Conservation (phyloP, 2,797 vertebrate genomes). For the Poliocrania exsul region DNA sequence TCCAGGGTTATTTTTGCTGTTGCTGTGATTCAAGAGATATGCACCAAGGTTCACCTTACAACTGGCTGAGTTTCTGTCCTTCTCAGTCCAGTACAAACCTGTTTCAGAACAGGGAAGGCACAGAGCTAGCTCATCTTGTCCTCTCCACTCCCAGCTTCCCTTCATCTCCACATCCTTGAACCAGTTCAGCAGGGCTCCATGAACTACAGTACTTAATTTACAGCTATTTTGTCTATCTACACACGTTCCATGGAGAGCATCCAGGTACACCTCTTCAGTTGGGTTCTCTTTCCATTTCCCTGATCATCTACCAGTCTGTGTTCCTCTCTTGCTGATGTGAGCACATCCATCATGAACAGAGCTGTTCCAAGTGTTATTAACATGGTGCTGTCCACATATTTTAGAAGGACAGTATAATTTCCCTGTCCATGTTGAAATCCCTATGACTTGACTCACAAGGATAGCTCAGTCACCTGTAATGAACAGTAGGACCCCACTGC, state of each 20-base stretch:
- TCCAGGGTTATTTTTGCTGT: neutral
- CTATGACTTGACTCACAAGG: neutral
- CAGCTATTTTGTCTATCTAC: neutral
- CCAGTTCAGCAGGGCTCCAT: neutral
- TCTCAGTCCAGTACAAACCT: neutral
- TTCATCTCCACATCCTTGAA: neutral
- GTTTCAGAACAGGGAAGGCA: neutral
- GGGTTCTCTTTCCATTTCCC: neutral
- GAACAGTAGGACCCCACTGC: neutral
- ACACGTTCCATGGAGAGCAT: neutral
- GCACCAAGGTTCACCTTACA: neutral
- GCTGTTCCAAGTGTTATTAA: neutral
- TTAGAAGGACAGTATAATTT: neutral
- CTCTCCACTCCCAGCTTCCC: neutral
- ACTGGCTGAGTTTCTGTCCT: neutral
- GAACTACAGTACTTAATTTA: neutral
- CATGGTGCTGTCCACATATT: neutral
- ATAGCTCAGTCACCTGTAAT: neutral
- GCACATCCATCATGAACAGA: neutral
- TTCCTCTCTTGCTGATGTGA: neutral
- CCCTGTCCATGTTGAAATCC: neutral
- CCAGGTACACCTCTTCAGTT: neutral
- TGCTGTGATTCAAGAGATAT: neutral
- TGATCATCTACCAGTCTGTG: neutral
- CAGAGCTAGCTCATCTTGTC: neutral